phyloP scores from a whole-genome alignment of 2,113 vertebrate species.

The Thomomys bottae region DNA sequence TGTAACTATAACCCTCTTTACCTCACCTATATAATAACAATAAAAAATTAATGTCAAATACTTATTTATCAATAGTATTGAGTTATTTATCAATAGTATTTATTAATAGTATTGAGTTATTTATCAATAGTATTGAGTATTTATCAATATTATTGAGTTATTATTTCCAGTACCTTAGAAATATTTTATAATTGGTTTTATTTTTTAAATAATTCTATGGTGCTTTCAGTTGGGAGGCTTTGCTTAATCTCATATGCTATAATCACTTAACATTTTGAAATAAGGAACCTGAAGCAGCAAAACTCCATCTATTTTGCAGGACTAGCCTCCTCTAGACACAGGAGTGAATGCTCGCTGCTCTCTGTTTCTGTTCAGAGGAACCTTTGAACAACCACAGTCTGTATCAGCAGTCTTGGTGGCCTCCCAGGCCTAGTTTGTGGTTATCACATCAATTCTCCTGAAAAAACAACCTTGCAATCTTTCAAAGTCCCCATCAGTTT shows the following conservation, averaged over 20 bases:
- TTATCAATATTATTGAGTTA: no score
- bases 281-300: background rate
- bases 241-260: background rate
- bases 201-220: background rate
- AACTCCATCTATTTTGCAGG: background rate
- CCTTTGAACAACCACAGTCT: background rate
- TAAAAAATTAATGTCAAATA: background rate
- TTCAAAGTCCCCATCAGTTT: constrained; percentile 15
- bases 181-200: background rate
- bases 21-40: no score
- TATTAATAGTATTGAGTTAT: no score
- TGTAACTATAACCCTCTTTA: no score
- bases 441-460: background rate
- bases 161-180: constrained; percentile 15
- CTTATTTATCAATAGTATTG: constrained; percentile 6
- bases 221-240: background rate
- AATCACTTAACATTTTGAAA: background rate
- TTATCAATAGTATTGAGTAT: no score
- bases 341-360: background rate
- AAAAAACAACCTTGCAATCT: background rate
- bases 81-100: no score
- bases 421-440: background rate
- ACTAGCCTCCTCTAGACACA: background rate
- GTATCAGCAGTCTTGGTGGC: background rate
- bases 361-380: background rate